A percentile compares a stretch with the other conserved stretches of the same genome.
phyloP scores from a whole-genome alignment of 2,888 invertebrate species.

The Petrolisthes manimaculis region DNA sequence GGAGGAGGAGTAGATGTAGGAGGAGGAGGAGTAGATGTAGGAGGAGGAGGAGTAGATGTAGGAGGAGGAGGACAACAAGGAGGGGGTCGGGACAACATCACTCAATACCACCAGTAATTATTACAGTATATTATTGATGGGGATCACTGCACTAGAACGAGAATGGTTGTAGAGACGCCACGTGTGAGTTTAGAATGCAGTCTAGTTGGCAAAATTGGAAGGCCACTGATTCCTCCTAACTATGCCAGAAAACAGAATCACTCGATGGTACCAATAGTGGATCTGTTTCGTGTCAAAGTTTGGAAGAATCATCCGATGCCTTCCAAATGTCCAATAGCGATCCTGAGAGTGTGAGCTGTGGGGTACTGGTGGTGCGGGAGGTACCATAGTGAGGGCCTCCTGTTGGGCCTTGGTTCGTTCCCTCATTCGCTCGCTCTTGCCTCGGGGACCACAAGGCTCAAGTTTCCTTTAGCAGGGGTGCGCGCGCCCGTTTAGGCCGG shows the following conservation, averaged over 20 bases:
- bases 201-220: not conserved
- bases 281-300: too few species aligned
- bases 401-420: slow-evolving; percentile 19
- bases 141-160: not conserved
- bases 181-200: not conserved
- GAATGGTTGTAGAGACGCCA: not conserved
- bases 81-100: not conserved
- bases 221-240: too few species aligned
- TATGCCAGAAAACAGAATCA: too few species aligned
- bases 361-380: slow-evolving; percentile 1
- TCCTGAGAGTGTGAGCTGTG: not conserved
- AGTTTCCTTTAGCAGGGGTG: slow-evolving; percentile 57
- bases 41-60: not conserved
- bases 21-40: not conserved
- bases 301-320: not conserved
- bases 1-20: not conserved
- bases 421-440: slow-evolving; percentile 30
- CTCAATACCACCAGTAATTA: too few species aligned
- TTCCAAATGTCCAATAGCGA: not conserved
- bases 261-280: too few species aligned
- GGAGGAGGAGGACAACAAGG: not conserved
- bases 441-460: slow-evolving; percentile 46
- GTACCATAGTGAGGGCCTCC: slow-evolving; percentile 13
- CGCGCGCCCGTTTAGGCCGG: slow-evolving; percentile 56
- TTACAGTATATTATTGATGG: too few species aligned